phyloP scores from a whole-genome alignment of 2,797 vertebrate genomes.

The Pelodytes ibericus region DNA sequence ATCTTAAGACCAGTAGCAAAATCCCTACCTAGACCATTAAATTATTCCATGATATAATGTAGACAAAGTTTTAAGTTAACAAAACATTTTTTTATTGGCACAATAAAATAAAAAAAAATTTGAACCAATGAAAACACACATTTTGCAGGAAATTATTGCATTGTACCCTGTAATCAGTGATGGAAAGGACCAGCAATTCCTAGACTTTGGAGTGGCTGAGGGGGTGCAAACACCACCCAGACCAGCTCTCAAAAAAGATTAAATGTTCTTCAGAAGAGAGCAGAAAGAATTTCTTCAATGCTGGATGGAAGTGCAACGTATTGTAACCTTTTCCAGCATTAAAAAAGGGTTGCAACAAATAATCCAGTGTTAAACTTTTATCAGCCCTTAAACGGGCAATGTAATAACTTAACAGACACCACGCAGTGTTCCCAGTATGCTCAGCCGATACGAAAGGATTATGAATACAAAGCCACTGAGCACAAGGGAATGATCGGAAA shows the following conservation, averaged over 20 bases:
- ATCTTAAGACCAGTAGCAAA: too few relatives aligned
- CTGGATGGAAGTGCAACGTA: neutral
- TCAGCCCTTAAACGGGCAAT: neutral
- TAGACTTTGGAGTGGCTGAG: too few relatives aligned
- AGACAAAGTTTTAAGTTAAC: slow-evolving; percentile 15
- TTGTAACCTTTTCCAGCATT: slow-evolving; percentile 1
- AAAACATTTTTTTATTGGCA: slow-evolving; percentile 48
- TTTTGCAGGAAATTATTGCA: slow-evolving; percentile 31
- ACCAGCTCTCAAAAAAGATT: neutral
- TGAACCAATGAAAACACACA: neutral
- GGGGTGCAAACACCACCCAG: neutral
- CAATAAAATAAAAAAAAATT: slow-evolving; percentile 19
- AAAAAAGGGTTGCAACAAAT: slow-evolving; percentile 13
- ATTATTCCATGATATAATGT: too few relatives aligned
- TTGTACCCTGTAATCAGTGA: slow-evolving; percentile 41
- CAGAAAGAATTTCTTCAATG: neutral
- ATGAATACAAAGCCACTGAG: too few relatives aligned
- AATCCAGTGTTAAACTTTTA: slow-evolving; percentile 46
- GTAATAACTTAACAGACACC: too few relatives aligned
- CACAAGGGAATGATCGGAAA: too few relatives aligned
- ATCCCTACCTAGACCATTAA: too few relatives aligned
- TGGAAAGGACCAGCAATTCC: slow-evolving; percentile 1
- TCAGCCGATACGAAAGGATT: too few relatives aligned
- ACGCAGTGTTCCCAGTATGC: too few relatives aligned
- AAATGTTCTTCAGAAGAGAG: slow-evolving; percentile 4